Conservation (phyloP, 2,797 vertebrate genomes). For the Falco berigora region DNA sequence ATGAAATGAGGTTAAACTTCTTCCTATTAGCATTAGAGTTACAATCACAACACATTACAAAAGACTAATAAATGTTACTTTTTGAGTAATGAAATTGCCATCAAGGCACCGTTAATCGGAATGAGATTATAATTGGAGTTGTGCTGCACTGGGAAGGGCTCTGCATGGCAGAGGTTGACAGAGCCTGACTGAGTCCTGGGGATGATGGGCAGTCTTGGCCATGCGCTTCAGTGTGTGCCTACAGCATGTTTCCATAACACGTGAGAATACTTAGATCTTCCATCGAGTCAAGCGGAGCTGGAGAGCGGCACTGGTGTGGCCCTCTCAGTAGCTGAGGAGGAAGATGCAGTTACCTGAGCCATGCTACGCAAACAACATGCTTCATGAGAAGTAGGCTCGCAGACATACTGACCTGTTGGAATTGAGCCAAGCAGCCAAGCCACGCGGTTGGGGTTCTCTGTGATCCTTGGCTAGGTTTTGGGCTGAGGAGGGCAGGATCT, state of each 20-base stretch:
- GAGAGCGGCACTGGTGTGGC: neutral
- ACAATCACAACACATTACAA: conserved; percentile 65
- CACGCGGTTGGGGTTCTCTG: neutral
- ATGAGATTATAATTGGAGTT: conserved; percentile 59
- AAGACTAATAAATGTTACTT: conserved; percentile 73
- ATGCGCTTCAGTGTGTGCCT: neutral
- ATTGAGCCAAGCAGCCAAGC: neutral
- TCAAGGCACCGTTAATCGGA: conserved; percentile 61
- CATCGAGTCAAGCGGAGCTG: rapidly evolving
- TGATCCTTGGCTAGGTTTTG: neutral
- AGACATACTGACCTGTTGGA: rapidly evolving
- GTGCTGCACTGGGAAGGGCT: neutral
- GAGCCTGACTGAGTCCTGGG: neutral
- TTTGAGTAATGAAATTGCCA: conserved; percentile 70
- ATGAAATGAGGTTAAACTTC: conserved; percentile 70
- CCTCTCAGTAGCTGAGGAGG: neutral
- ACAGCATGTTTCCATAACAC: rapidly evolving
- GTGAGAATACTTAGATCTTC: rapidly evolving
- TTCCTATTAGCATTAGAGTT: conserved; percentile 66
- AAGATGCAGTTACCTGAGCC: neutral
- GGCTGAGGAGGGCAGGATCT: neutral
- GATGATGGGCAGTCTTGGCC: neutral
- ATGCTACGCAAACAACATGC: rapidly evolving
- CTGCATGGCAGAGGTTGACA: neutral
- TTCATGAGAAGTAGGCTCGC: rapidly evolving